Evolutionary conservation across 2,888 invertebrate species (phyloP).

Genomic region (Apamea epomidion): DNA sequence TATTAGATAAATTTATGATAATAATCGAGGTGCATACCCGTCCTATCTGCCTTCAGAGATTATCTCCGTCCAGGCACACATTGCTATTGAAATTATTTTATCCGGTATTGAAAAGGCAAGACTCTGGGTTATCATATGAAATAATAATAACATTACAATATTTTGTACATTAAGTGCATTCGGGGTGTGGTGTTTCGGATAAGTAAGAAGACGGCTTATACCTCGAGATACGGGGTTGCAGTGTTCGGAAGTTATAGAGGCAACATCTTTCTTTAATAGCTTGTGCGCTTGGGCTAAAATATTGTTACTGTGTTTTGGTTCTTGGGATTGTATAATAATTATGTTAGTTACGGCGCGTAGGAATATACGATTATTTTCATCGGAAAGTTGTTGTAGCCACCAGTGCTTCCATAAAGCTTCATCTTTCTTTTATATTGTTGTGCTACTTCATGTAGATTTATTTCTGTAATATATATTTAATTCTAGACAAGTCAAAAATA

Average conservation of each 20-base stretch:
- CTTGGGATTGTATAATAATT: conserved; percentile 29
- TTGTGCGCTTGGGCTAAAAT: conserved; percentile 20
- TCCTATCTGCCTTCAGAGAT: conserved; percentile 74
- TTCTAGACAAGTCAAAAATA: background rate
- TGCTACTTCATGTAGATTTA: background rate
- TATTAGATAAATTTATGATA: conserved; percentile 72
- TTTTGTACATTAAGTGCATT: conserved; percentile 88
- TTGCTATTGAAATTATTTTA: conserved; percentile 84
- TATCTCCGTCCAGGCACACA: conserved; percentile 78
- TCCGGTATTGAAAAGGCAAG: conserved; percentile 78
- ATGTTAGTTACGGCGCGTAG: background rate
- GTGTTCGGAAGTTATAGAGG: conserved; percentile 69
- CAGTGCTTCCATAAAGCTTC: background rate
- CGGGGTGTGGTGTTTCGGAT: conserved; percentile 83
- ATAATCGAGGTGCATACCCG: conserved; percentile 68
- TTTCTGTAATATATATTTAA: too few relatives aligned
- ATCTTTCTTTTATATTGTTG: background rate
- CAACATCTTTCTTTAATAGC: conserved; percentile 40
- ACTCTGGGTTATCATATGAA: conserved; percentile 83
- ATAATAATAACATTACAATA: conserved; percentile 90
- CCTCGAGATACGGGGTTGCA: conserved; percentile 75
- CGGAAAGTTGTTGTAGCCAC: background rate
- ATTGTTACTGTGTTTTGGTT: conserved; percentile 33
- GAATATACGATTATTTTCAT: background rate
- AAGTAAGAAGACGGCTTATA: conserved; percentile 81